Conservation (phyloP, 2,797 vertebrate species). For the Myiothlypis chrysogaster region DNA sequence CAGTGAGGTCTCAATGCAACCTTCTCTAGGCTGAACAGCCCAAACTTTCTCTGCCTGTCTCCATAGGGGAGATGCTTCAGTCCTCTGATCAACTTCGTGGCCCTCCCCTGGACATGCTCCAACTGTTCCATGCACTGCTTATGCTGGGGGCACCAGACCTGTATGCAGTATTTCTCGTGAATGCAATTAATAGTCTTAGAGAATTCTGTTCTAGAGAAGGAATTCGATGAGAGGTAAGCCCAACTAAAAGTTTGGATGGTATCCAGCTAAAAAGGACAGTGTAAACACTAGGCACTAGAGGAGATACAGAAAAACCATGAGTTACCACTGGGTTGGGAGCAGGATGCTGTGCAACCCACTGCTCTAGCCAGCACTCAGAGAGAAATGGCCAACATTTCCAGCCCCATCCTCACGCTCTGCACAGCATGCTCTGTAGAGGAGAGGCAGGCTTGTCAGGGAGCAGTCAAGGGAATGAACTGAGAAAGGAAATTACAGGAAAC, state of each 20-base stretch:
- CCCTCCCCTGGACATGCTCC: not conserved
- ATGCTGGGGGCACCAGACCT: not conserved
- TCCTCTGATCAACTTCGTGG: not conserved
- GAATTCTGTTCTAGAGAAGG: not conserved
- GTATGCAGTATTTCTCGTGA: not conserved
- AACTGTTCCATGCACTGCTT: not conserved
- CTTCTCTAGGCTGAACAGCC: not conserved
- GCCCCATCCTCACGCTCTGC: accelerated
- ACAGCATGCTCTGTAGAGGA: not conserved
- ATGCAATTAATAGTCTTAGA: not conserved
- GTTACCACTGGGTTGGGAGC: not conserved
- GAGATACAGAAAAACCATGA: not conserved
- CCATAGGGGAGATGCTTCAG: not conserved
- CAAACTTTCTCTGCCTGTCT: not conserved
- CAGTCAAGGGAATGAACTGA: not conserved
- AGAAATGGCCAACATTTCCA: not conserved
- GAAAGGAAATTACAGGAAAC: not conserved
- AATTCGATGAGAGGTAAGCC: not conserved
- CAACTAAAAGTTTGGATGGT: not conserved
- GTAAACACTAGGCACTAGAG: not conserved
- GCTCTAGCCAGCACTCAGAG: not conserved
- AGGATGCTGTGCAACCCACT: accelerated
- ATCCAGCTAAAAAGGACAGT: not conserved
- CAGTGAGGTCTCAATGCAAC: not conserved
- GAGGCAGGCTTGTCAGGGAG: not conserved